Percentiles rank a stretch among this genome's conserved stretches.
These are phyloP conservation scores for Noctua janthe DNA, from an alignment of 2,888 invertebrate genomes.

Conservation along the genomic window DNA sequence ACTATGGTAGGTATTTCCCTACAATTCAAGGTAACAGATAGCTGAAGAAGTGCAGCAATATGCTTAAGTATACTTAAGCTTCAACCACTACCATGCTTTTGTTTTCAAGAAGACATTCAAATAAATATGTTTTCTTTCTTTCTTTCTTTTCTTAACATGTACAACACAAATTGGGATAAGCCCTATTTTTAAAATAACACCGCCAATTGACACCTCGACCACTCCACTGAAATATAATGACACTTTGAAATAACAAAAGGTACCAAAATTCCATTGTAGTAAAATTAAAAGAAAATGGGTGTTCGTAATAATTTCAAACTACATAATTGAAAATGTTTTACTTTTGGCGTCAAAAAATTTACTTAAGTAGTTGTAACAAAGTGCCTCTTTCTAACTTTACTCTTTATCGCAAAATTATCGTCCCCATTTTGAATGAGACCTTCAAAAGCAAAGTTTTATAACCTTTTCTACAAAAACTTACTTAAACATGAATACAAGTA, in stretches of 20 bases:
- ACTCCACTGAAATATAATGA: background rate
- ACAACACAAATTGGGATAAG: no score
- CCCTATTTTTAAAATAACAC: background rate
- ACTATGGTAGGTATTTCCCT: background rate
- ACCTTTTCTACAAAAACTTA: background rate
- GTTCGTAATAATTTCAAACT: background rate
- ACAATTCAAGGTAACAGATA: background rate
- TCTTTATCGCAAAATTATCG: constrained; percentile 7
- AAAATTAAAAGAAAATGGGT: background rate
- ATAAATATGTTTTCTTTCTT: no score
- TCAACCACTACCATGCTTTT: no score
- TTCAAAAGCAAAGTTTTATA: background rate
- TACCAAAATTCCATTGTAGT: background rate
- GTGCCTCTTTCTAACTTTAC: background rate
- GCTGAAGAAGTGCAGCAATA: background rate
- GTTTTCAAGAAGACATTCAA: no score
- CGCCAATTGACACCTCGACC: background rate
- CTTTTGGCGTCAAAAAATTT: background rate
- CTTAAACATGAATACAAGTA: no score
- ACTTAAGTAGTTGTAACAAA: background rate
- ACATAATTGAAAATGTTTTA: background rate
- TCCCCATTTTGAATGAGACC: background rate
- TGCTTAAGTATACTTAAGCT: background rate
- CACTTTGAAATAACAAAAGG: background rate
- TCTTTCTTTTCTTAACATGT: no score